Evolutionary conservation across 2,888 invertebrate species (phyloP), one percentile per base, ranked within the genome.

Genomic region (Drosophila neotestacea): DNA sequence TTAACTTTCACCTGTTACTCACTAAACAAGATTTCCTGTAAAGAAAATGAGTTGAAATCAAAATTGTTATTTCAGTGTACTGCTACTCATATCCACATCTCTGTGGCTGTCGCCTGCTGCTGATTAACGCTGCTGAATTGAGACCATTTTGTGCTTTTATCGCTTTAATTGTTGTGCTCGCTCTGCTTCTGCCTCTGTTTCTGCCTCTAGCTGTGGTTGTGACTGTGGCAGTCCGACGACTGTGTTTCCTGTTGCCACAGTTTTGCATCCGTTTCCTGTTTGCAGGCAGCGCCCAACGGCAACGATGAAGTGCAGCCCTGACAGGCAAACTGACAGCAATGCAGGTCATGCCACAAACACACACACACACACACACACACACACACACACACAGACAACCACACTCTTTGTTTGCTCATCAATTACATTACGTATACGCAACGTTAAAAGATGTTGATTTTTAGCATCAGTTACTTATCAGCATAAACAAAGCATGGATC

Each of bases 111-210:
- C 70, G 73, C 63, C 70, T 69, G 81, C 44, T 73, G 59, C 84
- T 88, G 83, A 88, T 83, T 88, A 88, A 83, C 85, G 70, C 68
- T 70, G 59, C 64, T 68, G 73, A 84, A 81, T 75, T 84, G 82
- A 70, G 83, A 81, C 69, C 81, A 81, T 81, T 78, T 80, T 81
- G 76, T 64, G 66, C 79, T 78, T 84, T 88, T 84, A 84, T 84
- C 81, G 82, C 89, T 86, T 84, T 84, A 84, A 84, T 88, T 86
- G 88, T 88, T 81, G 87, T 61, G 42, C 73, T 73, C 13, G 51
- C 62, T 10, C 41, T 52, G 59, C 63, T 38, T 48, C 34, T 13
- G 22, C 22, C 22, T 22, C 22, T 22, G 22, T 3, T 22, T 2
- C 63, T 39, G 28, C 42, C 58, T 36, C 46, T 42, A 28, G 44